Base-by-base conservation (phyloP, 2,113 vertebrate species). In the Nothoprocta perdicaria region DNA sequence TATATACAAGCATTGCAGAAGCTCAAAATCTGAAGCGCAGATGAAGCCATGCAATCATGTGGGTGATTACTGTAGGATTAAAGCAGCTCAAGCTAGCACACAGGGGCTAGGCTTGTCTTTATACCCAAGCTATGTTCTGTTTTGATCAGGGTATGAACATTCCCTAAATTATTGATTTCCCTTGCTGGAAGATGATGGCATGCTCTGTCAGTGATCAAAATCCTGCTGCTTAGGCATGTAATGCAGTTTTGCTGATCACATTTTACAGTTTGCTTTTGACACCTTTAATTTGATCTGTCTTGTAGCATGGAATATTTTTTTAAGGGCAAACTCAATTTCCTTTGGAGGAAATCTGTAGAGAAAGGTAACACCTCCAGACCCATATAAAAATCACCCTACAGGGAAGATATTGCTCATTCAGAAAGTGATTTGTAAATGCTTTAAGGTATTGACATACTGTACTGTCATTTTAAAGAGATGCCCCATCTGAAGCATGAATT, bases 401-500 rank as follows among this genome's bases (percentile, higher is more conserved):
- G 22, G 35, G 72, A 80, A 90, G 84, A 52, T 52, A 74, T 16
- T 72, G 41, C 72, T 93, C 67, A 14, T 86, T 82, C 61, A 45
- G 53, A 73, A 60, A 91, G 72, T 75, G 74, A 92, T 93, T 92
- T 93, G 76, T 83, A 80, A 92, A 83, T 61, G 14, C 24, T 78
- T 73, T 17, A 62, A 63, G 31, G 63, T 71, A 67, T 60, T 92
- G 50, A 72, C 11, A 4, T 33, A 63, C 85, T 85, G 67, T 63
- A 63, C 45, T 48, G 19, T 40, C 18, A 43, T 33, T 57, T 83
- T 60, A 80, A 77, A 31, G 1, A 76, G 53, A 60, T 50, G 27
- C 60, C 53, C 81, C 45, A 35, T 26, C 38, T 75, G 10, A 89
- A 90, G 46, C 69, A 71, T 13, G 58, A 86, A 61, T 75, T 65